Percentiles rank a stretch among this genome's conserved stretches.
Evolutionary conservation across 2,797 vertebrate species (phyloP).

Genomic region (Gambusia yucatana): DNA sequence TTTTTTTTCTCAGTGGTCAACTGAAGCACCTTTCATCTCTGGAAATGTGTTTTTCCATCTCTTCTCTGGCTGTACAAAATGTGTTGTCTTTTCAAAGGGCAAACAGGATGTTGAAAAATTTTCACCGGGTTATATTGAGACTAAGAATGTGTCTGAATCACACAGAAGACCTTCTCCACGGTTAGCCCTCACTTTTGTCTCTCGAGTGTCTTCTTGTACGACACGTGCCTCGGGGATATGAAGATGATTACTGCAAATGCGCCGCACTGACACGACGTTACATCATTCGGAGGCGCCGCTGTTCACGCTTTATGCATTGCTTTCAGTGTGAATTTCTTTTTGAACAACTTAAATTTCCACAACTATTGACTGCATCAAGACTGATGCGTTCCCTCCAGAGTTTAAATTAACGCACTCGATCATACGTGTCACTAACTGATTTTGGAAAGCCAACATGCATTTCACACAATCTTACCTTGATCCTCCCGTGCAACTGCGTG

Average conservation of each 20-base stretch:
- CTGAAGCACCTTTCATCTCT: neutral
- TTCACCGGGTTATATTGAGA: neutral
- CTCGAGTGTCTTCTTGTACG: neutral
- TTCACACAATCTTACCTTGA: slow-evolving; percentile 57
- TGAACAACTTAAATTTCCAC: slow-evolving; percentile 40
- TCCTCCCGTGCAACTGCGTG: slow-evolving; percentile 54
- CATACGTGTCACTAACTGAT: slow-evolving; percentile 62
- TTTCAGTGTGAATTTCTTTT: slow-evolving; percentile 26
- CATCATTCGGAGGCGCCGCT: slow-evolving; percentile 19
- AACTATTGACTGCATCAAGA: slow-evolving; percentile 48
- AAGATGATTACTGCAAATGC: slow-evolving; percentile 27
- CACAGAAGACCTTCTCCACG: neutral
- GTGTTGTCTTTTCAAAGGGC: slow-evolving; percentile 4
- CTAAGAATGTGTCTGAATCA: neutral
- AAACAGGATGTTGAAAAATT: slow-evolving; percentile 10
- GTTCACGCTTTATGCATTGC: slow-evolving; percentile 6
- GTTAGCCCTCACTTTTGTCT: slow-evolving; percentile 11
- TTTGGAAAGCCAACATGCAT: slow-evolving; percentile 65
- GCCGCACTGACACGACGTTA: slow-evolving; percentile 18
- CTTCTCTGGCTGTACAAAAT: neutral
- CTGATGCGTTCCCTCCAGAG: slow-evolving; percentile 44
- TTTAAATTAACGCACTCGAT: slow-evolving; percentile 58
- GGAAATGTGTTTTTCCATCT: neutral
- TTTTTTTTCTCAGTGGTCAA: slow-evolving; percentile 22
- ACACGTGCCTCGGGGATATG: slow-evolving; percentile 2